These are phyloP conservation scores for Spilogale gracilis DNA, from an alignment of 2,113 vertebrate species.

Conservation along the genomic window DNA sequence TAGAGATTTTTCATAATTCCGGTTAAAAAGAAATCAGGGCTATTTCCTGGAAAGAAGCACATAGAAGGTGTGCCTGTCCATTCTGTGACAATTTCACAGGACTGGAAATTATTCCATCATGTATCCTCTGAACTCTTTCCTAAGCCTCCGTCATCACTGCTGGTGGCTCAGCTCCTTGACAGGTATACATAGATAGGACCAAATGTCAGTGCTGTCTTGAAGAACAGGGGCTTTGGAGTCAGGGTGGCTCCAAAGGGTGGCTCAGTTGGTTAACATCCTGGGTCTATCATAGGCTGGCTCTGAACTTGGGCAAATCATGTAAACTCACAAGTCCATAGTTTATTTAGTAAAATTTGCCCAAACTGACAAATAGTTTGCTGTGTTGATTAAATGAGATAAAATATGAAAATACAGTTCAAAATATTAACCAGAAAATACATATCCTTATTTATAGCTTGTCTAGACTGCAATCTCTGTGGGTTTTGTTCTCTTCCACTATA, in stretches of 20 bases:
- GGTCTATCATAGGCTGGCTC: not conserved
- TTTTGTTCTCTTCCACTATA: not conserved
- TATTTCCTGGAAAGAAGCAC: not conserved
- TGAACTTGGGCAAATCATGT: not conserved
- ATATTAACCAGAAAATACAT: constrained; percentile 28
- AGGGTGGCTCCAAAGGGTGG: no score
- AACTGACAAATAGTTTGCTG: not conserved
- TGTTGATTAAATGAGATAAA: not conserved
- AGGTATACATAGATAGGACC: not conserved
- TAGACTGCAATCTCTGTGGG: not conserved
- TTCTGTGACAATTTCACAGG: not conserved
- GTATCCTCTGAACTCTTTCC: not conserved
- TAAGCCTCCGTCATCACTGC: not conserved
- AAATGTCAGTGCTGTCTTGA: not conserved
- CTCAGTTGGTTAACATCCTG: not conserved
- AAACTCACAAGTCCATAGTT: not conserved
- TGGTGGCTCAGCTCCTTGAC: not conserved
- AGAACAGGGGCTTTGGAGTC: not conserved
- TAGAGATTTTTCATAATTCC: not conserved
- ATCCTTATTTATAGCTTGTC: not conserved
- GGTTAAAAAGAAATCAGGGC: not conserved
- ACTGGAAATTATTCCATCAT: not conserved
- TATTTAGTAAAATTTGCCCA: not conserved
- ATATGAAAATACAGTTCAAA: not conserved
- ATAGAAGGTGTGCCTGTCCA: not conserved